Evolutionary conservation across 2,113 vertebrate species (phyloP).

Genomic region (Myrmecobius fasciatus): DNA sequence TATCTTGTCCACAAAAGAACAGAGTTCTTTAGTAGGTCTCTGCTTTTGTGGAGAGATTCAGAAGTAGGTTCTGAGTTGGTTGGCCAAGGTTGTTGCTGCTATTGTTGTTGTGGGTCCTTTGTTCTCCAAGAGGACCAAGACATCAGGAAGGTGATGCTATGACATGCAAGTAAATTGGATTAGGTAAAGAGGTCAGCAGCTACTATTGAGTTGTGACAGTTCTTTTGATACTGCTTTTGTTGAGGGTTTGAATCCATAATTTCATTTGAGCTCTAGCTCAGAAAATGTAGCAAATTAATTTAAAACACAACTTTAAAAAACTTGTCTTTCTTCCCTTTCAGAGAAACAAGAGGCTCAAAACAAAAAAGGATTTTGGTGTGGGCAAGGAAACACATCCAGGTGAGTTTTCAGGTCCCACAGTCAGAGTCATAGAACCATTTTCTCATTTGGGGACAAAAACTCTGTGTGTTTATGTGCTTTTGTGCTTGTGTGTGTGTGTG

Average conservation of each 20-base stretch:
- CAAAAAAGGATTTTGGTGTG: slow-evolving; percentile 27
- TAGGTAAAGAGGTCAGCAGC: background rate
- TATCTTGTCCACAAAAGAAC: background rate
- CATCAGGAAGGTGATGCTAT: too few species aligned
- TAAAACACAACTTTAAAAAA: background rate
- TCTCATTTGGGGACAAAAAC: background rate
- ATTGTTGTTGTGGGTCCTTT: too few species aligned
- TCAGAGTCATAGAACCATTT: background rate
- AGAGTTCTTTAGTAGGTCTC: background rate
- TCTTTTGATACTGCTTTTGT: background rate
- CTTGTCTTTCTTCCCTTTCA: background rate
- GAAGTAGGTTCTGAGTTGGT: background rate
- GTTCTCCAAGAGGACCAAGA: too few species aligned
- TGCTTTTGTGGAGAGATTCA: background rate
- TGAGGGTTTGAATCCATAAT: background rate
- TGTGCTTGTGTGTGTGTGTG: too few species aligned
- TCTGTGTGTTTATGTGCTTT: background rate
- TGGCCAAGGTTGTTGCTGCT: background rate
- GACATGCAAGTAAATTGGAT: too few species aligned
- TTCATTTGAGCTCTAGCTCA: background rate
- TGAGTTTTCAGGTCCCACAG: slow-evolving; percentile 20
- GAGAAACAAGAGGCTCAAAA: slow-evolving; percentile 40
- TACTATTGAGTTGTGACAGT: background rate
- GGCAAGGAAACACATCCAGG: slow-evolving; percentile 29
- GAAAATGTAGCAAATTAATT: background rate